Evolutionary conservation across 1,140 invertebrate genomes (phyloP).

Genomic region (Scaptomyza pallida): DNA sequence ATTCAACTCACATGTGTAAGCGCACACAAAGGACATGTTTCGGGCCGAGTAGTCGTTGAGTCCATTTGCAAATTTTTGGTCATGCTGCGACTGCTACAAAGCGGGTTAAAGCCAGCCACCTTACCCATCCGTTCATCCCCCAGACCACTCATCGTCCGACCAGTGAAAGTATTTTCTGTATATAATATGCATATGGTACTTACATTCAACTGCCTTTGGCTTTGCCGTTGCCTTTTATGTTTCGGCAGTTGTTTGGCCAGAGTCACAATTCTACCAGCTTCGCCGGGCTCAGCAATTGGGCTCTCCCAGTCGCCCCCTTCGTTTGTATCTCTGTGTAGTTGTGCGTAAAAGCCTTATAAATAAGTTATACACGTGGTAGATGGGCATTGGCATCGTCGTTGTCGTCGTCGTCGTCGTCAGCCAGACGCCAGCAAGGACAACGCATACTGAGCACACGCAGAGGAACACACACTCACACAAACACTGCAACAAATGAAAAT

Average conservation of each 20-base stretch:
- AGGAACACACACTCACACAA: no score
- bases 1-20: slow-evolving; percentile 65
- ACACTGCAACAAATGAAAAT: slow-evolving; percentile 8
- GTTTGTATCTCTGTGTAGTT: slow-evolving; percentile 58
- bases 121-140: no score
- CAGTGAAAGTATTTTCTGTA: slow-evolving; percentile 45
- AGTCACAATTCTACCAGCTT: slow-evolving; percentile 1
- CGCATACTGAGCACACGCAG: background rate
- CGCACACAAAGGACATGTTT: slow-evolving; percentile 79
- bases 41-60: slow-evolving; percentile 63
- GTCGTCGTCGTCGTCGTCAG: slow-evolving; percentile 35
- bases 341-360: slow-evolving; percentile 82
- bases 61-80: slow-evolving; percentile 73
- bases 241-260: slow-evolving; percentile 28
- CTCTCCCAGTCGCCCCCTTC: background rate
- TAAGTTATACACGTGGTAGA: slow-evolving; percentile 72
- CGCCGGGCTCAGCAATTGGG: slow-evolving; percentile 3
- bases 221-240: slow-evolving; percentile 44
- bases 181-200: slow-evolving; percentile 34
- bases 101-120: slow-evolving; percentile 61
- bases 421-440: slow-evolving; percentile 41
- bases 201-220: slow-evolving; percentile 40
- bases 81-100: slow-evolving; percentile 57
- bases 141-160: slow-evolving; percentile 16
- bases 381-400: slow-evolving; percentile 27